Evolutionary conservation across 2,113 vertebrate genomes (phyloP).

Genomic region (Phalacrocorax pelagicus): DNA sequence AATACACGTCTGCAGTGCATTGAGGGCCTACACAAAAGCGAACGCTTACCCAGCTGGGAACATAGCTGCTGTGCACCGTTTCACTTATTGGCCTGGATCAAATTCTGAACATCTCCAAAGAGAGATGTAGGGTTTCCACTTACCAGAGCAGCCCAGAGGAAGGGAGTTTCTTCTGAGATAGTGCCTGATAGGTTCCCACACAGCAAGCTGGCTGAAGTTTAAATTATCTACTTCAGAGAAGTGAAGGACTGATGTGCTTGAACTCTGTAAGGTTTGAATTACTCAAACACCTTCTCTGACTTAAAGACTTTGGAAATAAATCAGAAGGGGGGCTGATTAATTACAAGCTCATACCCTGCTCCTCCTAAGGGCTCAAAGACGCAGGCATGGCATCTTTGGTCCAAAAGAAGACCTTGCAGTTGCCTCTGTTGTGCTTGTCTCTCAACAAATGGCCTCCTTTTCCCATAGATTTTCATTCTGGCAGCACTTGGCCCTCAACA

Average conservation of each 20-base stretch:
- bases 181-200: neutral
- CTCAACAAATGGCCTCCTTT: neutral
- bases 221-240: neutral
- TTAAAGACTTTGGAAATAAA: neutral
- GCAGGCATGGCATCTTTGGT: neutral
- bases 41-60: neutral
- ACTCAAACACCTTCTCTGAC: neutral
- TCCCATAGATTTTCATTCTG: neutral
- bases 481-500: slow-evolving; percentile 1
- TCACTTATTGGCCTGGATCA: neutral
- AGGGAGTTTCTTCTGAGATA: neutral
- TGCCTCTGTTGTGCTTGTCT: neutral
- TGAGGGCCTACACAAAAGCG: neutral
- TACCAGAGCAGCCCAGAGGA: neutral
- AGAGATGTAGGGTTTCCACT: neutral
- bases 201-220: neutral
- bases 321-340: neutral
- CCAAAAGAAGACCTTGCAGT: neutral
- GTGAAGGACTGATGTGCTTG: neutral
- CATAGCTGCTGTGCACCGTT: neutral
- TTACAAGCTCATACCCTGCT: neutral
- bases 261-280: neutral
- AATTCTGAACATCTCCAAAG: neutral
- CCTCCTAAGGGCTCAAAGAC: neutral
- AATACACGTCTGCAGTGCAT: neutral